A percentile compares a stretch with the other conserved stretches of the same genome.
Evolutionary conservation across 2,888 invertebrate species (phyloP).

Genomic region (Poecilus cupreus): DNA sequence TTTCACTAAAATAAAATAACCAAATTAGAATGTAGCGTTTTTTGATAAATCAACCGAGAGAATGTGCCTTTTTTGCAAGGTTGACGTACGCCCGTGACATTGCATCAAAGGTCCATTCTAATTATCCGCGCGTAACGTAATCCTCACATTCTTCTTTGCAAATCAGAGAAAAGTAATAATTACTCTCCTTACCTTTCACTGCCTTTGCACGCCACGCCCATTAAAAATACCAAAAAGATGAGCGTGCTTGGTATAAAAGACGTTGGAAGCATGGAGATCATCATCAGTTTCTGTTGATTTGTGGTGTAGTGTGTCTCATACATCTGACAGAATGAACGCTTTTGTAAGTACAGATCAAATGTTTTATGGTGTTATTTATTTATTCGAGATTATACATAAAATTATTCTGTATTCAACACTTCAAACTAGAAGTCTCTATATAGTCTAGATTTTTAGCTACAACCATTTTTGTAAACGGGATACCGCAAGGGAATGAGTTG

Average conservation of each 20-base stretch:
- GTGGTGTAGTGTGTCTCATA: too few relatives aligned
- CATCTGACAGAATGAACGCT: neutral
- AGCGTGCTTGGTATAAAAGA: neutral
- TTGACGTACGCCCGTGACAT: neutral
- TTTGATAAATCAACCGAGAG: neutral
- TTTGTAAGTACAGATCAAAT: constrained; percentile 12
- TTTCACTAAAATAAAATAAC: neutral
- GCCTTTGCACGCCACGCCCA: neutral
- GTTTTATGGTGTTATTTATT: too few relatives aligned
- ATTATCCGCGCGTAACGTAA: neutral
- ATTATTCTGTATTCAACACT: too few relatives aligned
- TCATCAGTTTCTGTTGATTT: neutral
- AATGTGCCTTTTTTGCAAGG: neutral
- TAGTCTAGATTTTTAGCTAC: too few relatives aligned
- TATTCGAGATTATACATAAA: too few relatives aligned
- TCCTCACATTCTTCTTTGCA: neutral
- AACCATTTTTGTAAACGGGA: too few relatives aligned
- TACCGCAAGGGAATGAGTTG: too few relatives aligned
- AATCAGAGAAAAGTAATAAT: constrained; percentile 10
- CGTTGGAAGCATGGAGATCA: too few relatives aligned
- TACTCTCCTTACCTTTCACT: neutral
- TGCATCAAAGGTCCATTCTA: constrained; percentile 5
- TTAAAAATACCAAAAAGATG: neutral
- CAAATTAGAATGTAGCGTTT: neutral
- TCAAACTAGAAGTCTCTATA: too few relatives aligned